Base-by-base conservation (phyloP, 2,797 vertebrate species). In the Knipowitschia caucasica region DNA sequence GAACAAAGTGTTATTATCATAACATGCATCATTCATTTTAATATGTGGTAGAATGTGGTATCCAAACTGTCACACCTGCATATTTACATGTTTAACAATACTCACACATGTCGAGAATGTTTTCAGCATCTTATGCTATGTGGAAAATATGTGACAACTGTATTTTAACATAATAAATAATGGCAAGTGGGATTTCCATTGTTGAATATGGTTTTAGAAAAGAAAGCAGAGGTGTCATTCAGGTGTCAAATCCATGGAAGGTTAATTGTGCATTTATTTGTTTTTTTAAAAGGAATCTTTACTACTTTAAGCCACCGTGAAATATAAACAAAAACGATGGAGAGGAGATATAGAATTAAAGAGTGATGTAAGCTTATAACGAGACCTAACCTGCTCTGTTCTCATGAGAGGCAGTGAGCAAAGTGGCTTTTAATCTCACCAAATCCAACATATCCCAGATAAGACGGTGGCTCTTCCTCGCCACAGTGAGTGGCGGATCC, bases 401-500 rank as follows among this genome's bases (percentile, higher is more conserved):
- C 73, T 83, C 62, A 61, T 66, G 55, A 78, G 70, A 69, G 53
- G 57, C 64, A 69, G 83, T 74, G 61, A 65, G 74, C 58, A 69
- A 83, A 84, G 82, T 81, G 76, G 76, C 80, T 87, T 88, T 86
- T 84, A 80, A 85, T 80, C 82, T 82, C 73, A 85, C 67, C 64
- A 80, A 82, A 86, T 84, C 81, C 80, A 79, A 76, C 80, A 80
- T 81, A 83, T 83, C 80, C 83, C 64, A 83, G 83, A 88, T 85
- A 88, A 88, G 81, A 81, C 83, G 54, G 54, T 27, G 54, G 71
- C 71, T 77, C 76, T 71, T 83, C 79, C 78, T 78, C 5, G 31
- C 69, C 63, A 63, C 53, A 71, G 78, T 49, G 54, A 75, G 69
- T 10, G 47, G 64, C 1, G 7, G 67, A 50, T 50, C 44, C 64